Evolutionary conservation across 2,797 vertebrate genomes (phyloP).

Genomic region (Bovichtus variegatus): DNA sequence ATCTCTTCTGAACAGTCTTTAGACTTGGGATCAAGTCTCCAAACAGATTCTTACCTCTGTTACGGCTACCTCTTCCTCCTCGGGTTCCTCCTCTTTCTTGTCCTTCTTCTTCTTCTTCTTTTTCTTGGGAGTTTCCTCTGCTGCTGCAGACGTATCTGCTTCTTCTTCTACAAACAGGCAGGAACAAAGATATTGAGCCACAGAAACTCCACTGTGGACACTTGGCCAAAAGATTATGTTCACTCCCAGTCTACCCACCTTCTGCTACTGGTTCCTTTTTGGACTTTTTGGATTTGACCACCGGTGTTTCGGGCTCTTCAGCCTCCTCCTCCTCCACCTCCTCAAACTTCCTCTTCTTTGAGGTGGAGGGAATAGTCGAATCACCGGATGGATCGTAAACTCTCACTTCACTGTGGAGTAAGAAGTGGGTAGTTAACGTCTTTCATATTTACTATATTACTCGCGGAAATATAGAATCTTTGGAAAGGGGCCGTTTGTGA

Average conservation of each 20-base stretch:
- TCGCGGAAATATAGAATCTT: rapidly evolving
- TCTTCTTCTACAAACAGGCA: constrained; percentile 36
- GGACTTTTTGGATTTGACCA: constrained; percentile 90
- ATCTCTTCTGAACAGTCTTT: background rate
- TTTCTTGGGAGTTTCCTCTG: constrained; percentile 83
- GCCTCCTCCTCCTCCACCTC: constrained; percentile 81
- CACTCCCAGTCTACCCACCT: constrained; percentile 66
- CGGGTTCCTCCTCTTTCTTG: constrained; percentile 52
- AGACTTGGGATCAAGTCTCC: too few species aligned
- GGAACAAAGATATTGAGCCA: background rate
- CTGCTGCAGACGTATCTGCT: constrained; percentile 49
- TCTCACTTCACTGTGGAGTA: constrained; percentile 89
- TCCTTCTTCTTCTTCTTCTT: constrained; percentile 87
- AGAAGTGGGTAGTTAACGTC: background rate
- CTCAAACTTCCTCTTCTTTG: constrained; percentile 95
- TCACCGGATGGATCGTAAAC: constrained; percentile 95
- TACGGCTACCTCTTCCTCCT: constrained; percentile 51
- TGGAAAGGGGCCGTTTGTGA: rapidly evolving
- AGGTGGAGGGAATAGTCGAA: constrained; percentile 91
- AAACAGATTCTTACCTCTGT: constrained; percentile 57
- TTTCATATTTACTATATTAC: background rate
- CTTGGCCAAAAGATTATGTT: rapidly evolving
- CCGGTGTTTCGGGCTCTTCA: constrained; percentile 67
- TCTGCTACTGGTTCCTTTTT: constrained; percentile 84
- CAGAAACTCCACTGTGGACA: background rate